Percentiles rank a stretch among this genome's conserved stretches.
Conservation (phyloP, 1,140 invertebrate genomes). For the Vanessa tameamea region DNA sequence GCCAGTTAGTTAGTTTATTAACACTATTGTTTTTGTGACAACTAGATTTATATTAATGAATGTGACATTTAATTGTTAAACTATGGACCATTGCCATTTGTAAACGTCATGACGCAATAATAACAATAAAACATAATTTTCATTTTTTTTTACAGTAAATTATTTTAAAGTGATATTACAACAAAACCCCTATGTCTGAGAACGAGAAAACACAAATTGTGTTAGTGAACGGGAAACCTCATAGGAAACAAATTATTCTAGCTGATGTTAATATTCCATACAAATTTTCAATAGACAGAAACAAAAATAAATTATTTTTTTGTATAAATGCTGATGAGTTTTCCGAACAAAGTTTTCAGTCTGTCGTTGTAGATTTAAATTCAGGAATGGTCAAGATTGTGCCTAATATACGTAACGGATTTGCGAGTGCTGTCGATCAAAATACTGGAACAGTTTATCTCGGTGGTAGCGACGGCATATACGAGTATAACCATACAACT, state of each 20-base stretch:
- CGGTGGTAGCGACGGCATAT: slow-evolving; percentile 56
- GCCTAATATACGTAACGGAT: slow-evolving; percentile 53
- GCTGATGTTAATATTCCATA: slow-evolving; percentile 55
- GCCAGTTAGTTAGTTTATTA: no score
- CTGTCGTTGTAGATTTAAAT: slow-evolving; percentile 47
- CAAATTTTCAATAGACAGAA: slow-evolving; percentile 53
- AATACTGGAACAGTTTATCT: slow-evolving; percentile 45
- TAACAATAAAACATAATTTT: not conserved
- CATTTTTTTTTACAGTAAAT: not conserved
- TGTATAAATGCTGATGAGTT: slow-evolving; percentile 61
- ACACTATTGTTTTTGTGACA: not conserved
- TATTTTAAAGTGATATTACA: no score
- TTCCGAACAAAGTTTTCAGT: slow-evolving; percentile 58
- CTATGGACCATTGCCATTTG: not conserved
- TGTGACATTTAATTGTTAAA: not conserved
- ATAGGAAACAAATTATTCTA: slow-evolving; percentile 44
- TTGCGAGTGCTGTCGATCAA: slow-evolving; percentile 53
- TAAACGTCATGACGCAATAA: not conserved
- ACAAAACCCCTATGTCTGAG: not conserved
- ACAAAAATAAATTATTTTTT: slow-evolving; percentile 49
- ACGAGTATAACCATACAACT: slow-evolving; percentile 45
- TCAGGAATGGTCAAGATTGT: slow-evolving; percentile 38
- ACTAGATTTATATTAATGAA: not conserved
- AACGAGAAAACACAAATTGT: slow-evolving; percentile 2
- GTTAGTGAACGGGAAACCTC: slow-evolving; percentile 15